Percentiles rank a stretch among this genome's conserved stretches.
These are phyloP conservation scores for Hydrophis major DNA, from an alignment of 2,797 vertebrate genomes.

Conservation along the genomic window DNA sequence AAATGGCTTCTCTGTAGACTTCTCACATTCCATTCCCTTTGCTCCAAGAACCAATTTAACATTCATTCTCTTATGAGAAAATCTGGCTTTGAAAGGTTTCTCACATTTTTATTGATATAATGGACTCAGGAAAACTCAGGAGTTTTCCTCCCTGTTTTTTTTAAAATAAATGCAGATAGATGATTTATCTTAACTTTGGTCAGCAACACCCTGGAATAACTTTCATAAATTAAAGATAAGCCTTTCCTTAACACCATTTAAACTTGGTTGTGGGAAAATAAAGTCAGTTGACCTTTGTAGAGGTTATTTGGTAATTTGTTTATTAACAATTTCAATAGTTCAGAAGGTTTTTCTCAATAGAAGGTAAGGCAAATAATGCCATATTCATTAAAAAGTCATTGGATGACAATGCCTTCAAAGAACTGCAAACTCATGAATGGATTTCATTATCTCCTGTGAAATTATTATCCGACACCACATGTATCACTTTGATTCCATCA, in stretches of 20 bases:
- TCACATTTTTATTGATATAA: constrained; percentile 16
- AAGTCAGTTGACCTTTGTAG: neutral
- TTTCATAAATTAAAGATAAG: neutral
- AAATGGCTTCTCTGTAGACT: constrained; percentile 15
- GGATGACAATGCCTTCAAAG: neutral
- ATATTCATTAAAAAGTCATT: too few species aligned
- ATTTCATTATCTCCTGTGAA: neutral
- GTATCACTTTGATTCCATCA: neutral
- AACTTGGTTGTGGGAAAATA: neutral
- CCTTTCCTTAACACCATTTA: neutral
- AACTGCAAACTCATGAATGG: neutral
- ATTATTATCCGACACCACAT: too few species aligned
- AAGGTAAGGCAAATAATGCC: neutral
- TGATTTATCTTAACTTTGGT: constrained; percentile 10
- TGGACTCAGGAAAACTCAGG: neutral
- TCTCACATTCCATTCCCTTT: constrained; percentile 30
- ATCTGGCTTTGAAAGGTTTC: constrained; percentile 22
- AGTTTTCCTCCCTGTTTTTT: neutral
- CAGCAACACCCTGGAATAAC: neutral
- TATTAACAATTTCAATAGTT: neutral
- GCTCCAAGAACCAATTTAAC: constrained; percentile 14
- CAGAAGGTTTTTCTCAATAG: neutral
- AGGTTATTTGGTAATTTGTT: neutral
- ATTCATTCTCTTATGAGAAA: constrained; percentile 19
- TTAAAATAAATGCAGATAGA: constrained; percentile 11